Conservation (phyloP, 2,888 invertebrate species). For the Branchipolynoe longqiensis region DNA sequence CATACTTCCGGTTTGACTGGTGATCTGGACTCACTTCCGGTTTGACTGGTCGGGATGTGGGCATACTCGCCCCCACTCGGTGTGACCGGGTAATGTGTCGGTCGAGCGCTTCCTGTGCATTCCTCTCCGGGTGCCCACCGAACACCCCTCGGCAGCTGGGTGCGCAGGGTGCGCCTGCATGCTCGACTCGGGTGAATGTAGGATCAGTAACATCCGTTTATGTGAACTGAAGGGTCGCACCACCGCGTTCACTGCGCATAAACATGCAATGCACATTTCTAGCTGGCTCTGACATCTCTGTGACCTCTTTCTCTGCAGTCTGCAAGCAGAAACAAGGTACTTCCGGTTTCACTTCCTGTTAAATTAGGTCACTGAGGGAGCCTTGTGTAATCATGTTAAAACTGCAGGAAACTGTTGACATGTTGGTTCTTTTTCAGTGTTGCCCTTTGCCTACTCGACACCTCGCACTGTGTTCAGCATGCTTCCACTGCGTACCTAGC, state of each 20-base stretch:
- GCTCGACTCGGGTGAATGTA: background rate
- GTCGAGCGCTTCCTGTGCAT: no score
- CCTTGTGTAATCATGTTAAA: background rate
- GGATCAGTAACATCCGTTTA: background rate
- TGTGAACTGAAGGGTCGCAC: background rate
- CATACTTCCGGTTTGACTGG: no score
- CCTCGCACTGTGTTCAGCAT: no score
- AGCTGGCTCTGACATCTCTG: background rate
- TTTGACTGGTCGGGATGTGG: no score
- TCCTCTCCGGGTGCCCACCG: background rate
- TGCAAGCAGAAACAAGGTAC: constrained; percentile 45
- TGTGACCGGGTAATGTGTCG: no score
- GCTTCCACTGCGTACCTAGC: no score
- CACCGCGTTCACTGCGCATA: background rate
- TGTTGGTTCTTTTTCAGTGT: background rate
- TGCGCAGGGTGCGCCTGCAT: constrained; percentile 4
- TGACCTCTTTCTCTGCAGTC: constrained; percentile 30
- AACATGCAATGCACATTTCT: background rate
- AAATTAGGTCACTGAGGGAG: background rate
- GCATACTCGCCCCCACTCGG: no score
- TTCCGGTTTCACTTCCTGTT: background rate
- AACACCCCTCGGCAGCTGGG: background rate
- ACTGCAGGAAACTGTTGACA: background rate
- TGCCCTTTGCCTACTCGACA: no score
- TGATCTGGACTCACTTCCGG: no score